Evolutionary conservation across 2,888 invertebrate species (phyloP).

Genomic region (Keiferia lycopersicella): DNA sequence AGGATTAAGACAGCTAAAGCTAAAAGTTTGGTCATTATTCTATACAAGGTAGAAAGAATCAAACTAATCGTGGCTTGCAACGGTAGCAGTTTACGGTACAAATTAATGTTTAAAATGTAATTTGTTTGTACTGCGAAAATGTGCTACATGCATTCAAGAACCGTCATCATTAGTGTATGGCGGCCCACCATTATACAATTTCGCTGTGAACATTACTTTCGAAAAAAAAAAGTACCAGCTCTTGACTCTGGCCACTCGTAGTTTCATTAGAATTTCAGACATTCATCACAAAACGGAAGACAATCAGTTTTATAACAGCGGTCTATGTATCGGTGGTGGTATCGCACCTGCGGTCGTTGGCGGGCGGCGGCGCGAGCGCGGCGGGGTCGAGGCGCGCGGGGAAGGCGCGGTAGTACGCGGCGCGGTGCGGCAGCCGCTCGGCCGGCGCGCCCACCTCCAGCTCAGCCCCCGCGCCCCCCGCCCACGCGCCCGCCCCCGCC

Average conservation of each 20-base stretch:
- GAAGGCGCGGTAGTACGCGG: conserved; percentile 89
- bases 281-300: neutral
- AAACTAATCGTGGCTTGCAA: too few relatives aligned
- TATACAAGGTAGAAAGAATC: too few relatives aligned
- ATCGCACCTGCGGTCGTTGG: conserved; percentile 69
- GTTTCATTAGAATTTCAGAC: neutral
- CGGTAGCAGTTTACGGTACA: too few relatives aligned
- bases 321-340: conserved; percentile 15
- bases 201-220: too few relatives aligned
- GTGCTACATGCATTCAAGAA: too few relatives aligned
- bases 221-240: too few relatives aligned
- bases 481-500: conserved; percentile 75
- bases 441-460: conserved; percentile 91
- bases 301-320: neutral
- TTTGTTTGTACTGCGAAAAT: too few relatives aligned
- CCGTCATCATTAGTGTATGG: too few relatives aligned
- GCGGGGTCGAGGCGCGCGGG: conserved; percentile 91
- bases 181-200: too few relatives aligned
- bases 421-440: conserved; percentile 88
- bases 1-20: too few relatives aligned
- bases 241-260: neutral
- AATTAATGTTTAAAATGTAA: too few relatives aligned
- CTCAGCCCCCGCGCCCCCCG: conserved; percentile 77
- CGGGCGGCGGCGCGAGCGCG: conserved; percentile 67
- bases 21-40: too few relatives aligned